Base-by-base conservation (phyloP, 2,888 invertebrate species). In the Iselma pallidipennis region DNA sequence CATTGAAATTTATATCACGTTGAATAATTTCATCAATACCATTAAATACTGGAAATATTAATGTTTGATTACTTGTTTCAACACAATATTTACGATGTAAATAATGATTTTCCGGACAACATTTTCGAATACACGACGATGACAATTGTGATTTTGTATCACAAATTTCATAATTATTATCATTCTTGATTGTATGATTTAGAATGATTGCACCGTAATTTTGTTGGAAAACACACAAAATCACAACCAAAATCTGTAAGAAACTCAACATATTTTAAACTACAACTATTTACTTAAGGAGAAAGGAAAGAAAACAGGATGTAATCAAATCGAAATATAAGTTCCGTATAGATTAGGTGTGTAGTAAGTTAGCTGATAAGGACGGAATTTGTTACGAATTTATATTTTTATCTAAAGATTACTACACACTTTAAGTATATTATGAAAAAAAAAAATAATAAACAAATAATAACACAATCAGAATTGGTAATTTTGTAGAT, bases 401-500 rank as follows among this genome's bases (percentile, higher is more conserved):
- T 9, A 16, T 45, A 45, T 45, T 4, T 9, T 37, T 45, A 45
- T 45, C 21, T 21, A 12, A 45, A 10, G 9, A 45, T 21, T 21
- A 19, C 7, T 6, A 4, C 5, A n/a, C n/a, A n/a, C n/a, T n/a
- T n/a, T n/a, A n/a, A n/a, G n/a, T n/a, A n/a, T n/a, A n/a, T n/a
- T 33, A 33, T 2, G 2, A 33, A 14, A 33, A 33, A 33, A 14
- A 33, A 42, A 7, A 42, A 19, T 19, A 7, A 21, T 51, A 25
- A 45, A 45, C 14, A n/a, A 45, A 7, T 26, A 23, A 26, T 9
- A 50, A 26, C 25, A 16, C 25, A 51, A 37, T 45, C 6, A 33
- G 3, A 64, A 78, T 31, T 42, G 23, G 55, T 65, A 71, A 60
- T 72, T 72, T n/a, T 4, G 28, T 65, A 72, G 57, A 59, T 83